Base-by-base conservation (phyloP, 2,113 vertebrate species). In the Rynchops niger region DNA sequence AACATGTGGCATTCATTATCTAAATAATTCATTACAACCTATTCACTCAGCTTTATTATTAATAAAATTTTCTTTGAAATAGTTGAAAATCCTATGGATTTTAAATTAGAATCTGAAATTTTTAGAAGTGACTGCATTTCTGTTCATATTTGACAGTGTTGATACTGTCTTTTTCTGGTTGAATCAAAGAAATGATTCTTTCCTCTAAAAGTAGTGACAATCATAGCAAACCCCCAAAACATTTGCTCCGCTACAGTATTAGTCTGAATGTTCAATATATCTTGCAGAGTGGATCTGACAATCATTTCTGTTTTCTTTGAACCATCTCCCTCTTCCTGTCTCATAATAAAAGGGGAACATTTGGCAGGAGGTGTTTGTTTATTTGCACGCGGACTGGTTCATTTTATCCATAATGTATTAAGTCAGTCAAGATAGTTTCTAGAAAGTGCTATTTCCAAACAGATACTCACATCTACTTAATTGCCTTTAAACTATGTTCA, bases 61-160 rank as follows among this genome's bases (percentile, higher is more conserved):
- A 94, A 95, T 92, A 89, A 63, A 52, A 69, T 67, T 49, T 82
- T 89, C 90, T 97, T 97, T 97, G 91, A 96, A 97, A 96, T 59
- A 83, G 29, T 36, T 90, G 94, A 82, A 95, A 94, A 92, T 88
- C n/a, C 30, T 80, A 71, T 72, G 86, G 82, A 91, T 96, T 94
- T 95, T 89, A 91, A 93, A 95, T 95, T 74, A 70, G 79, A 93
- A 89, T 94, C 49, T 92, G 69, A 97, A 94, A 91, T 82, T 95
- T 95, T 95, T 85, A 88, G 73, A 97, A 96, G 53, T 92, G 76
- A 93, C 90, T 91, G 38, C 3, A 7, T 83, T 82, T 93, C 34
- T 95, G 21, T 84, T 93, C 43, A 34, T 52, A 42, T 90, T 93
- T 97, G 95, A 96, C 96, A 95, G 71, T 36, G 43, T 69, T 93